Base-by-base conservation (phyloP, 1,140 invertebrate species). In the Polyergus mexicanus region DNA sequence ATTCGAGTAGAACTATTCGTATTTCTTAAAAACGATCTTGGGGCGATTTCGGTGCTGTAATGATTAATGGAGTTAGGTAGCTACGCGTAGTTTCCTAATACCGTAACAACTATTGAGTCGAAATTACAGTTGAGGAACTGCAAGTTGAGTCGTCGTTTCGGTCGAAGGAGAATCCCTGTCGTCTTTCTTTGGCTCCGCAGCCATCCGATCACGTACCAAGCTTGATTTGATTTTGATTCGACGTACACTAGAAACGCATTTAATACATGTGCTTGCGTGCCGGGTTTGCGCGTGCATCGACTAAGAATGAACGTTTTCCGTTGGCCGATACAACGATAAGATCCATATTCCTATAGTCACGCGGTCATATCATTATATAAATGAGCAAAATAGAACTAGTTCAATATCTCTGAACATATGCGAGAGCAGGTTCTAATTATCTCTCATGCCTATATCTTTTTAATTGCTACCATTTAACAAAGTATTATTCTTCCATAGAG, bases 61-160 rank as follows among this genome's bases (percentile, higher is more conserved):
- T 92, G 90, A 91, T 92, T 91, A 92, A 92, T 92, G 88, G 69
- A 92, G 91, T 90, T 91, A 90, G 86, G 44, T 69, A 76, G 84
- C 72, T 60, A 80, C 63, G 88, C 84, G 86, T 66, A 86, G 87
- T 90, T 89, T 76, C 81, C 84, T 88, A 91, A 91, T 90, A 90
- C 87, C 85, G 86, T 87, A 77, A 89, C 80, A 92, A 91, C 91
- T 91, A 91, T 91, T 89, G 76, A 90, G 89, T 91, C 80, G 89
- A 88, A 91, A 92, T 92, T 92, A 92, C 90, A 91, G 90, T 91
- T 91, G 90, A 90, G 90, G 88, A 92, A 92, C 91, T 91, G 86
- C 69, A 71, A 35, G 86, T 60, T 72, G 86, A 86, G 84, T 60
- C 86, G 75, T 77, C 88, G 88, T 77, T 81, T 89, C 62, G 72